Base-by-base conservation (phyloP, 92 coral and sea anemone species). In the Porites rus region DNA sequence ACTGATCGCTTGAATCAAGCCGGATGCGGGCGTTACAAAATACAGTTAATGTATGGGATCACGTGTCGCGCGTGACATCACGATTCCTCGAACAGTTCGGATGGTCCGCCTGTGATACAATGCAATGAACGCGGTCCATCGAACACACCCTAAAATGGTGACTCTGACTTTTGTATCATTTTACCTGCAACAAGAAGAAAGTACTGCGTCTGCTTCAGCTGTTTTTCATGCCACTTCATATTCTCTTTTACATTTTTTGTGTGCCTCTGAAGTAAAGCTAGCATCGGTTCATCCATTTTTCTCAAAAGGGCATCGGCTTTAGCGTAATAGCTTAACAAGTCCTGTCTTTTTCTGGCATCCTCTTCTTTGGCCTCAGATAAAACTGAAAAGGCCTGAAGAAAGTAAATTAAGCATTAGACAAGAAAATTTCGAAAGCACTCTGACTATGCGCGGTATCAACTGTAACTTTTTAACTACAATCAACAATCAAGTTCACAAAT, bases 321-420 rank as follows among this genome's bases (percentile, higher is more conserved):
- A 11, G 1, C 1, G 51, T 81, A 81, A 56, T 68, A 18, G 28
- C 31, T 18, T 24, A 68, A 38, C 38, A 81, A 81, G 12, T 12
- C 46, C 51, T n/a, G 53, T 53, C 75, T 38, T 69, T 81, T 81
- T 60, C 43, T 65, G 4, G 9, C 31, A 9, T 81, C 86, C 69
- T 81, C 86, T 3, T 68, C 75, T 46, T 67, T 81, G 13, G 86
- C 69, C 8, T 81, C 77, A 21, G 77, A 67, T 8, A 81, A 17
- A 22, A 81, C 77, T 9, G 86, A 81, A 81, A 81, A 81, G 51
- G 77, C 86, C 86, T 81, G 69, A 1, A 59, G 65, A 19, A 74
- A 10, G 53, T 21, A 10, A 74, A 61, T 11, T 7, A 53, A 11
- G 58, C 11, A 7, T 53, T 54, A 53, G 59, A 53, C 59, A 53